A percentile compares a stretch with the other conserved stretches of the same genome.
These are phyloP conservation scores for Chinchilla lanigera DNA, from an alignment of 2,113 vertebrate species.

Conservation along the genomic window DNA sequence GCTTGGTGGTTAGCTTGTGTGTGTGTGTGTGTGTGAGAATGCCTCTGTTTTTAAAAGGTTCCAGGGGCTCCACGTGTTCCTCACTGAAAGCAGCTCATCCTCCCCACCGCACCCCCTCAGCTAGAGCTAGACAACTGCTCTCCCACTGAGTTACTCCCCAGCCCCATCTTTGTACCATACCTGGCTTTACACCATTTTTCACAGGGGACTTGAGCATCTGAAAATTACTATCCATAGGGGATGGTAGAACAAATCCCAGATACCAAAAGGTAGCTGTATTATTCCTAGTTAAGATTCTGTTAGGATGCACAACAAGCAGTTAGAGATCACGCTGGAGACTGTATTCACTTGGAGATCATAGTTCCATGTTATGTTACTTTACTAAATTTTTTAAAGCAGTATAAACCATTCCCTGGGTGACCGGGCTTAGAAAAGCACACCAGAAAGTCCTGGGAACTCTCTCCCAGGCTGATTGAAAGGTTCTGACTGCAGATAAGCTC, in stretches of 20 bases:
- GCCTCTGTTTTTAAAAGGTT: neutral
- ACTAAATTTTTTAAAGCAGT: neutral
- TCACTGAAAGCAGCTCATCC: neutral
- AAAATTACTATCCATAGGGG: neutral
- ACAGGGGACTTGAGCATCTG: neutral
- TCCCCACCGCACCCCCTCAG: neutral
- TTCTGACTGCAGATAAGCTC: neutral
- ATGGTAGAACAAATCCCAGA: neutral
- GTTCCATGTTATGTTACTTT: neutral
- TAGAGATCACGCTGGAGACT: neutral
- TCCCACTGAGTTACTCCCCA: too few species aligned
- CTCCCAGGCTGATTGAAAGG: neutral
- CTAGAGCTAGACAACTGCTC: neutral
- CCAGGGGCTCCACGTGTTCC: accelerated
- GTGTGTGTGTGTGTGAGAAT: neutral
- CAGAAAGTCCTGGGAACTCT: neutral
- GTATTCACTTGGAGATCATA: neutral
- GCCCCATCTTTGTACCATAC: too few species aligned
- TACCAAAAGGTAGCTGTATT: neutral
- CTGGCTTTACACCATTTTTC: neutral
- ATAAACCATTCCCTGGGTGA: neutral
- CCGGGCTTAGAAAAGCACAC: neutral
- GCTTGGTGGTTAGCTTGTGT: neutral
- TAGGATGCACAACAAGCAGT: neutral
- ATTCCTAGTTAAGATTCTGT: neutral